Conservation (phyloP, 2,113 vertebrate species). For the Gadus macrocephalus region DNA sequence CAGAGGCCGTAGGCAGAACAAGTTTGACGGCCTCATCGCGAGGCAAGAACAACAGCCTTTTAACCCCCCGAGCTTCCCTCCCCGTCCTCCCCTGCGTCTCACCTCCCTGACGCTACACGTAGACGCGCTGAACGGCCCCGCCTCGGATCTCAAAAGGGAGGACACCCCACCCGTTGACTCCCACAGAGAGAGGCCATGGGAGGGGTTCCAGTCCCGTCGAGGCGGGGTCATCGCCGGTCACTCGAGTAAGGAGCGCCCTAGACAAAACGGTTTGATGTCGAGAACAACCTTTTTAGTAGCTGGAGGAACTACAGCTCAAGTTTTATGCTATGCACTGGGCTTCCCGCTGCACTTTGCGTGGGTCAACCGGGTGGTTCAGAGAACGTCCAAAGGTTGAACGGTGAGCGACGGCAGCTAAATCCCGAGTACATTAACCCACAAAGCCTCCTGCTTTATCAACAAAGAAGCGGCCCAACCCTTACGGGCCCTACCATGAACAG, state of each 20-base stretch:
- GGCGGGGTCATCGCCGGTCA: too few species aligned
- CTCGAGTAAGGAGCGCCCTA: too few species aligned
- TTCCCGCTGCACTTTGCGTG: too few species aligned
- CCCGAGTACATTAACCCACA: neutral
- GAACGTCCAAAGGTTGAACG: neutral
- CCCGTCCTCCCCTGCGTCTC: constrained; percentile 56
- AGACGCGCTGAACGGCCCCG: constrained; percentile 8
- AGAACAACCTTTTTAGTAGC: too few species aligned
- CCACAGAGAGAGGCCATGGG: too few species aligned
- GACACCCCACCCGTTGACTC: neutral
- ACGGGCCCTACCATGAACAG: constrained; percentile 10
- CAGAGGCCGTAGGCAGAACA: constrained; percentile 46
- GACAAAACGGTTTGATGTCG: too few species aligned
- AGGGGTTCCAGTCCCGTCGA: too few species aligned
- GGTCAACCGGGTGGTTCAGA: too few species aligned
- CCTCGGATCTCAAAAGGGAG: constrained; percentile 13
- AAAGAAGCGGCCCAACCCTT: neutral
- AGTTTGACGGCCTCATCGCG: constrained; percentile 50
- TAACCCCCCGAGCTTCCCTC: constrained; percentile 55
- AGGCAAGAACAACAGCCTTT: constrained; percentile 45
- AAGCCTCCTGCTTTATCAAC: constrained; percentile 18
- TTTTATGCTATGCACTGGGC: too few species aligned
- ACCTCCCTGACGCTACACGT: constrained; percentile 23
- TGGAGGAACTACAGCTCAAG: too few species aligned
- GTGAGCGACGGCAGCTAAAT: constrained; percentile 13